Conservation (phyloP, 2,797 vertebrate species). For the Tachyglossus aculeatus region DNA sequence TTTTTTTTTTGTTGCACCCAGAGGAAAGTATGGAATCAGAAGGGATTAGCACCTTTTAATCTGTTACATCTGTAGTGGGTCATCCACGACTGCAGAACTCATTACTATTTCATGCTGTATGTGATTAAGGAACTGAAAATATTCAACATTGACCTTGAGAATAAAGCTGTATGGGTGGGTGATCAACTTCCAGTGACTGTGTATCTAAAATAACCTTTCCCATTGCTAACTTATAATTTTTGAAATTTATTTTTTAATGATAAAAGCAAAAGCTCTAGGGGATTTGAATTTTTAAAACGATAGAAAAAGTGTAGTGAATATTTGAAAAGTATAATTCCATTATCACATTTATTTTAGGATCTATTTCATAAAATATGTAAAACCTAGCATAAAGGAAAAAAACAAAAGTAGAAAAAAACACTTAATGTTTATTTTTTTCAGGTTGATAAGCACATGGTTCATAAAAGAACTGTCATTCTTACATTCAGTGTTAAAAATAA, state of each 20-base stretch:
- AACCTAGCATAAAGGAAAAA: too few species aligned
- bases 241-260: constrained; percentile 14
- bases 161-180: constrained; percentile 62
- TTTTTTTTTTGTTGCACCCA: constrained; percentile 53
- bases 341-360: not conserved
- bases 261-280: constrained; percentile 7
- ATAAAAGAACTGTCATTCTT: too few species aligned
- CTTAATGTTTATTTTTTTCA: not conserved
- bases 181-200: constrained; percentile 59
- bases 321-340: constrained; percentile 34
- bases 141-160: constrained; percentile 63
- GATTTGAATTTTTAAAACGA: not conserved
- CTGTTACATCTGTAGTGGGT: constrained; percentile 78
- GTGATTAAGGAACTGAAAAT: constrained; percentile 66
- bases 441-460: not conserved
- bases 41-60: constrained; percentile 81
- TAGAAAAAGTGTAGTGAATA: constrained; percentile 7
- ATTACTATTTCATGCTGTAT: constrained; percentile 60
- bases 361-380: constrained; percentile 1
- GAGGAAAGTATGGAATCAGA: constrained; percentile 61
- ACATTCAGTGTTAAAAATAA: not conserved
- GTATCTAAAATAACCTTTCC: constrained; percentile 49
- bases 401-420: not conserved
- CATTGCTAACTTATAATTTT: constrained; percentile 23
- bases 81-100: constrained; percentile 53